Evolutionary conservation across 2,113 vertebrate species (phyloP), one percentile per base, ranked within the genome.

Genomic region (Willisornis vidua): DNA sequence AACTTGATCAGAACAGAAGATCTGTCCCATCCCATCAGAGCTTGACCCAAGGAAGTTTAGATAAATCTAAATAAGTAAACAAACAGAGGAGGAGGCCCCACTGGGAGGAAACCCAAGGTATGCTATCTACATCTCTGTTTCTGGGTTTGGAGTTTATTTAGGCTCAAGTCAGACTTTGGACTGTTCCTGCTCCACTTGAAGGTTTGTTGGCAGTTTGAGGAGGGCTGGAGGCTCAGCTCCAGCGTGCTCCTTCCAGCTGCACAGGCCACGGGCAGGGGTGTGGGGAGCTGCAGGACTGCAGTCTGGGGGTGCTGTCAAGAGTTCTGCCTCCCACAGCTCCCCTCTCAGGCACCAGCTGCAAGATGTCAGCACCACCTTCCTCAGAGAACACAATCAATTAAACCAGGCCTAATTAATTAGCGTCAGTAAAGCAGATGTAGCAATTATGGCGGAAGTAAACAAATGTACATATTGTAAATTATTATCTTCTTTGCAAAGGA

Each of bases 341-440:
- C 35, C 70, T 82, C 52, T 63, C 31, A 28, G n/a, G 37, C 61
- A 61, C 70, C 52, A 95, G 66, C 87, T 94, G 89, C 54, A 81
- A 87, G 95, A 63, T 77, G 49, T 91, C 62, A 94, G 28, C 52
- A 68, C 45, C 31, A 90, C 52, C 73, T 82, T 94, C 94, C 91
- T 95, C 20, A 11, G 89, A 94, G 76, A 94, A 81, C 52, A 33
- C 54, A 87, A 73, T 82, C 89, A 94, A 91, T 91, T 92, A 87
- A 77, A 92, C 4, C 18, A 76, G 57, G 49, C 66, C 86, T 95
- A 82, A 97, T 97, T 96, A 94, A 94, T 92, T 91, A 87, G 49
- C 61, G 54, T 87, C 74, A 89, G 35, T 82, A 85, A 85, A 95
- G 91, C 77, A 94, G 84, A 93, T 75, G 80, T 68, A 87, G 70